Conservation (phyloP, 2,113 vertebrate species). For the Dolichallabes microphthalmus region DNA sequence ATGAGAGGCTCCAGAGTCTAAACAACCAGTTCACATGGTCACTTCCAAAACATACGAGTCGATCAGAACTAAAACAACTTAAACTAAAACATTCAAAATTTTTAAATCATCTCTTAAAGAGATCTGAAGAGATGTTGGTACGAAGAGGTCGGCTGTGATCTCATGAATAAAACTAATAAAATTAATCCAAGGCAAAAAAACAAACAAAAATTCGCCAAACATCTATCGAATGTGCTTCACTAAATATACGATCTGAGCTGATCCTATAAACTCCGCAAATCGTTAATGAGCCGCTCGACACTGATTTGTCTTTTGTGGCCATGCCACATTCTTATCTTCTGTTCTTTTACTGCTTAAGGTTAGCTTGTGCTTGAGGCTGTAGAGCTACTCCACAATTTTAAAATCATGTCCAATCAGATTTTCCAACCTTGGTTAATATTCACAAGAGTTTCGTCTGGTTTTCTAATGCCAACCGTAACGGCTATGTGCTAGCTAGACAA, state of each 20-base stretch:
- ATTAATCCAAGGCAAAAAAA: not conserved
- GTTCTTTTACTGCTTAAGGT: not conserved
- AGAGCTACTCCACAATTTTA: not conserved
- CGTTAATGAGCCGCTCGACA: not conserved
- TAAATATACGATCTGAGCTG: not conserved
- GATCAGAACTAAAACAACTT: not conserved
- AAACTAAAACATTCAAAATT: not conserved
- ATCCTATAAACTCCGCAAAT: not conserved
- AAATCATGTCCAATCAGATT: not conserved
- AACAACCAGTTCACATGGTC: not conserved
- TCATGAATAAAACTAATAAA: not conserved
- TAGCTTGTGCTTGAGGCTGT: not conserved
- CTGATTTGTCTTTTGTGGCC: too few relatives aligned
- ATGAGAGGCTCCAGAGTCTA: not conserved
- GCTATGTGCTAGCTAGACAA: not conserved
- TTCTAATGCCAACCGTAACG: not conserved
- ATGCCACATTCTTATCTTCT: not conserved
- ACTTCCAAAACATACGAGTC: not conserved
- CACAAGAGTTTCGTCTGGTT: not conserved
- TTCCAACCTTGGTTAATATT: not conserved
- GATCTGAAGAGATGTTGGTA: not conserved
- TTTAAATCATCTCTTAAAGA: not conserved
- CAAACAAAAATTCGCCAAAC: not conserved
- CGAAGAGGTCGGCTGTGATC: not conserved
- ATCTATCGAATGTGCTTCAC: not conserved